Conservation (phyloP, 2,888 invertebrate species). For the Luperina nickerlii region DNA sequence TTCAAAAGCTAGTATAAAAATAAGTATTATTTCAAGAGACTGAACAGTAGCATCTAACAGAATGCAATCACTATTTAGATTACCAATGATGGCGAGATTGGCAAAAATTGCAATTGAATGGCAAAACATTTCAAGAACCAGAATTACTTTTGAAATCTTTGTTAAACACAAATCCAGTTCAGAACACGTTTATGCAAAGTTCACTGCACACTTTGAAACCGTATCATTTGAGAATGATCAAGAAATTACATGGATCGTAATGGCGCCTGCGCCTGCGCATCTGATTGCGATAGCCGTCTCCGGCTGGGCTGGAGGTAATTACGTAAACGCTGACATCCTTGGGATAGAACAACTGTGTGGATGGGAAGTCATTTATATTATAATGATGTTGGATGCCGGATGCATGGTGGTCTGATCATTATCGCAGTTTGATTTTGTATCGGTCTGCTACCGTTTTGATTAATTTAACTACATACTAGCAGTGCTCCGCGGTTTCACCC, state of each 20-base stretch:
- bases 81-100: constrained; percentile 1
- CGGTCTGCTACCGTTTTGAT: background rate
- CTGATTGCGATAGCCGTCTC: constrained; percentile 12
- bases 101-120: background rate
- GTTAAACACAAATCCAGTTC: constrained; percentile 14
- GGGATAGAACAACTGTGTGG: constrained; percentile 21
- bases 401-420: constrained; percentile 4
- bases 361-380: constrained; percentile 16
- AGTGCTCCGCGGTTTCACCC: too few relatives aligned
- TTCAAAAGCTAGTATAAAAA: background rate
- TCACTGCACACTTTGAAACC: constrained; percentile 19
- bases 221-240: constrained; percentile 44
- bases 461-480: too few relatives aligned
- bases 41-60: background rate
- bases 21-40: background rate
- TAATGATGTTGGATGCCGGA: constrained; percentile 24
- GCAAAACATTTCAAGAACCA: constrained; percentile 27
- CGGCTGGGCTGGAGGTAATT: constrained; percentile 33
- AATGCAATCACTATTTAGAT: constrained; percentile 24
- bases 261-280: constrained; percentile 22
- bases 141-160: constrained; percentile 48
- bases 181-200: constrained; percentile 50
- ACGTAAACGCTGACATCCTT: constrained; percentile 49
- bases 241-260: constrained; percentile 44
- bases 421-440: background rate